phyloP scores from a whole-genome alignment of 2,113 vertebrate species.

The Alexandromys fortis region DNA sequence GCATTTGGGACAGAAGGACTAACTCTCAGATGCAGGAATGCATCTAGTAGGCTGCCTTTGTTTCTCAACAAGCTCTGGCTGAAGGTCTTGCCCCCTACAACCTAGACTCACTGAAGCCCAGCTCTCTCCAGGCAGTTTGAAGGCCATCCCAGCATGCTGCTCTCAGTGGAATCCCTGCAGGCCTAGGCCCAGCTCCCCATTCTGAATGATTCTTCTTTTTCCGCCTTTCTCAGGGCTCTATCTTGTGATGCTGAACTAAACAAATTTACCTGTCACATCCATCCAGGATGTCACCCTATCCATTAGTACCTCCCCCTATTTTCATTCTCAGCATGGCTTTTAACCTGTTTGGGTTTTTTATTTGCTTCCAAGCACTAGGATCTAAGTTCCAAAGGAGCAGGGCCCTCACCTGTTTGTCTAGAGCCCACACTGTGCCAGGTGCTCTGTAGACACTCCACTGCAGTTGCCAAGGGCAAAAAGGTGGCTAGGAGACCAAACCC shows the following conservation, averaged over 20 bases:
- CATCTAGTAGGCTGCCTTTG: neutral
- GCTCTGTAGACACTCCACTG: neutral
- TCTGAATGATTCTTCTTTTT: too few relatives aligned
- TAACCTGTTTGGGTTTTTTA: neutral
- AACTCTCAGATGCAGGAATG: neutral
- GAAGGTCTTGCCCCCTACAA: neutral
- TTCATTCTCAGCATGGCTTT: neutral
- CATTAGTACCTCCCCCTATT: neutral
- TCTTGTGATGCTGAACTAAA: rapidly evolving
- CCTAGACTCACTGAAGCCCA: neutral
- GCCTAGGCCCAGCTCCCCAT: neutral
- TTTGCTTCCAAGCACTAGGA: neutral
- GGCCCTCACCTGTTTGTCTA: neutral
- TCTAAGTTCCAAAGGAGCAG: neutral
- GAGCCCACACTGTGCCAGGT: neutral
- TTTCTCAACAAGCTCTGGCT: neutral
- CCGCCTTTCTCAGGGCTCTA: neutral
- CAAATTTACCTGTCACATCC: neutral
- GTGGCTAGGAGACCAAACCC: neutral
- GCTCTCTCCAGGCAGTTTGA: neutral
- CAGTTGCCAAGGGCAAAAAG: neutral
- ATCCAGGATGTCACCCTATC: rapidly evolving
- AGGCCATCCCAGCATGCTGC: neutral
- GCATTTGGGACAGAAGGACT: neutral
- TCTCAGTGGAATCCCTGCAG: neutral